These are phyloP conservation scores for Sphenopsis melanotis DNA, from an alignment of 2,797 vertebrate genomes.

Conservation along the genomic window DNA sequence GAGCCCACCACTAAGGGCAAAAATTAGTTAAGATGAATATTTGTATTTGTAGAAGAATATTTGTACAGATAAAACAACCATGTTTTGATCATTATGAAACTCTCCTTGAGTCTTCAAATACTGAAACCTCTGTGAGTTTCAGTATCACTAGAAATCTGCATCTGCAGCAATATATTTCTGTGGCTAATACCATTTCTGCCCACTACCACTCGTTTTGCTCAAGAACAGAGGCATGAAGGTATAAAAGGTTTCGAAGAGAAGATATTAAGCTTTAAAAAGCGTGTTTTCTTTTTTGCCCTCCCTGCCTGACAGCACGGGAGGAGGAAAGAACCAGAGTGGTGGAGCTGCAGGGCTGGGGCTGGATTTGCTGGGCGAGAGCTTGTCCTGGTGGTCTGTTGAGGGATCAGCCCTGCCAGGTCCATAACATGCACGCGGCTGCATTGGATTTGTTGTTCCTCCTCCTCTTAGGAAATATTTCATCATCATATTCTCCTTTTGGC, in stretches of 20 bases:
- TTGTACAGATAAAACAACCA: background rate
- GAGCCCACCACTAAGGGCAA: slow-evolving; percentile 13
- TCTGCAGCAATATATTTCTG: background rate
- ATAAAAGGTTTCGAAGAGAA: background rate
- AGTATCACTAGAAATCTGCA: background rate
- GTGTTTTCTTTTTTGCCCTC: fast-evolving
- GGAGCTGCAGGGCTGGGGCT: background rate
- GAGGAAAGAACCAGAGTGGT: fast-evolving
- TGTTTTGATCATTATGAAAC: background rate
- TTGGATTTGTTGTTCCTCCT: background rate
- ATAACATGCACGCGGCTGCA: fast-evolving
- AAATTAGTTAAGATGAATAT: background rate
- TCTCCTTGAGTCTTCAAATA: background rate
- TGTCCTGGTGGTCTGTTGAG: background rate
- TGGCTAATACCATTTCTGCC: background rate
- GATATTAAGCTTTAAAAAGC: background rate
- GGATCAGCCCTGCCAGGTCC: background rate
- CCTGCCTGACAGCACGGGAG: background rate
- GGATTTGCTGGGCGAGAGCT: slow-evolving; percentile 12
- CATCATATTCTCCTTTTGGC: background rate
- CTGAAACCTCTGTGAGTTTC: slow-evolving; percentile 1
- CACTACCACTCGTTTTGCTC: background rate
- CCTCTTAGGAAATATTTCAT: background rate
- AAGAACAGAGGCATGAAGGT: background rate
- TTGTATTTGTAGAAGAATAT: background rate